These are phyloP conservation scores for Thomomys bottae DNA, from an alignment of 2,113 vertebrate species.

Conservation along the genomic window DNA sequence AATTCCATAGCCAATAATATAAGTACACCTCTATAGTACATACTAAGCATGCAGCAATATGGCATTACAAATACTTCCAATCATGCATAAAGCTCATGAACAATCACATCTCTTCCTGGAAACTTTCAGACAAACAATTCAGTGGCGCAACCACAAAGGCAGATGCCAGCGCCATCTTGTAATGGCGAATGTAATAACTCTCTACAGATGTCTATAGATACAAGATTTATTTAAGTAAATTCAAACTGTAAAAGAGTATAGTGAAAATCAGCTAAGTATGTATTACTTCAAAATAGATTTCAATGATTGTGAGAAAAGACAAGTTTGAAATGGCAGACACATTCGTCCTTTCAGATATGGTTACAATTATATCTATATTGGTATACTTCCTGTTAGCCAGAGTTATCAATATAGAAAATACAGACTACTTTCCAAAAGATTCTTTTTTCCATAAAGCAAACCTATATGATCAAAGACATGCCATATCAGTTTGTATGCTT, in stretches of 20 bases:
- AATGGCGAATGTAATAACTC: background rate
- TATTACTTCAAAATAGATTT: background rate
- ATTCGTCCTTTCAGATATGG: background rate
- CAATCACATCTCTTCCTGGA: no score
- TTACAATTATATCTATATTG: background rate
- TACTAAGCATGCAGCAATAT: no score
- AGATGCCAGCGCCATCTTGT: no score
- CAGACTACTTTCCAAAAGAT: background rate
- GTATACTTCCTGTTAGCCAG: background rate
- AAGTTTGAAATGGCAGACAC: background rate
- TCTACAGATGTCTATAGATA: background rate
- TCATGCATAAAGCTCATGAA: no score
- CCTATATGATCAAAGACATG: conserved; percentile 33
- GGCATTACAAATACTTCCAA: no score
- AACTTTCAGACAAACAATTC: no score
- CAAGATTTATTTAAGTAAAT: background rate
- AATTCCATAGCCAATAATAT: no score
- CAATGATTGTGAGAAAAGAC: background rate
- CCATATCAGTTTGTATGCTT: background rate
- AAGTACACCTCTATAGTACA: no score
- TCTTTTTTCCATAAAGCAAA: background rate
- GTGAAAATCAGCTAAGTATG: background rate
- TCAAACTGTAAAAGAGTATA: no score
- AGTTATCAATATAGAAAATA: background rate
- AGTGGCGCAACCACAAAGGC: background rate